Conservation (phyloP, 2,888 invertebrate genomes). For the Podotricha telesiphe region DNA sequence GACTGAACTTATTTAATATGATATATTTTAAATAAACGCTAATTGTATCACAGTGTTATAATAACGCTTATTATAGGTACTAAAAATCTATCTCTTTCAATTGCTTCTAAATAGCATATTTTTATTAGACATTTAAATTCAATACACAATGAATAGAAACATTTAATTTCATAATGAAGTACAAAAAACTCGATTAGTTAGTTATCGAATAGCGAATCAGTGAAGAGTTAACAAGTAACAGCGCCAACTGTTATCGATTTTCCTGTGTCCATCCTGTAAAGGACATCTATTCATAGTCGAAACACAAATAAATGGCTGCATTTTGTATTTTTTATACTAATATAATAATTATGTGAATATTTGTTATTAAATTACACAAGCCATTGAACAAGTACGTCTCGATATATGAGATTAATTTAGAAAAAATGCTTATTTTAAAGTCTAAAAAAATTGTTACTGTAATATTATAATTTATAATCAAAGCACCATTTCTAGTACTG, state of each 20-base stretch:
- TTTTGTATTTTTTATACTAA: neutral
- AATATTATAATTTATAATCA: no score
- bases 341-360: neutral
- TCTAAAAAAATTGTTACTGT: no score
- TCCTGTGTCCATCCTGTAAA: slow-evolving; percentile 59
- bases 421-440: no score
- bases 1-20: no score
- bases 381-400: neutral
- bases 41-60: no score
- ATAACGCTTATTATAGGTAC: no score
- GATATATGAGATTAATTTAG: no score
- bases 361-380: neutral
- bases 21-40: no score
- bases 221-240: slow-evolving; percentile 48
- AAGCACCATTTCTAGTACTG: no score
- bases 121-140: neutral
- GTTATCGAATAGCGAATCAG: neutral
- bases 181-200: neutral
- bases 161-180: neutral
- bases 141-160: neutral
- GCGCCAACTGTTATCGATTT: slow-evolving; percentile 68
- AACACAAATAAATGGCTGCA: neutral
- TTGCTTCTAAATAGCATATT: neutral
- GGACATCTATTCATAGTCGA: slow-evolving; percentile 60
- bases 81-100: no score